A percentile compares a stretch with the other conserved stretches of the same genome.
These are phyloP conservation scores for Diphyllodes magnificus DNA, from an alignment of 2,113 vertebrate genomes.

Conservation along the genomic window DNA sequence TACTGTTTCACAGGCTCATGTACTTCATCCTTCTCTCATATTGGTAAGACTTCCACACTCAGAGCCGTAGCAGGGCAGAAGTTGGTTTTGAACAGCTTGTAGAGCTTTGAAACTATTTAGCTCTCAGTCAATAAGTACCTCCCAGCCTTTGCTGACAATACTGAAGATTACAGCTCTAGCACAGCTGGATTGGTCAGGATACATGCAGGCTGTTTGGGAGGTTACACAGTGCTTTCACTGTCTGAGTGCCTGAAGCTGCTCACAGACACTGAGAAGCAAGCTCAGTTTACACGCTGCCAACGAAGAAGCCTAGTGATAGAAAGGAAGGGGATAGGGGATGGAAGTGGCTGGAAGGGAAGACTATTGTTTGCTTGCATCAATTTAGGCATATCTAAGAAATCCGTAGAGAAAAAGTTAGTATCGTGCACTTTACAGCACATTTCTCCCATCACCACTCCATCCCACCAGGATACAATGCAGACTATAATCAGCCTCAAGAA, in stretches of 20 bases:
- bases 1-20: neutral
- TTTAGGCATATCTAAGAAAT: neutral
- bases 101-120: neutral
- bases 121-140: neutral
- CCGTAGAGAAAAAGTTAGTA: neutral
- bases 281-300: accelerated
- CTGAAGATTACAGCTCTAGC: neutral
- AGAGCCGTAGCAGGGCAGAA: neutral
- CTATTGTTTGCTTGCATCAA: neutral
- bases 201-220: neutral
- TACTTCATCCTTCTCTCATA: neutral
- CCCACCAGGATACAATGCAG: neutral
- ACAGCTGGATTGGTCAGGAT: neutral
- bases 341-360: neutral
- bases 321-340: neutral
- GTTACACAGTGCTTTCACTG: neutral
- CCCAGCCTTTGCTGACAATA: neutral
- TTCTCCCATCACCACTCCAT: neutral
- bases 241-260: neutral
- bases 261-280: neutral
- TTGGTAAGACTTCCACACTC: neutral
- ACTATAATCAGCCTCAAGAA: neutral
- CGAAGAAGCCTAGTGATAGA: neutral
- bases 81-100: neutral
- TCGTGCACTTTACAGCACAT: neutral